Evolutionary conservation across 1,140 invertebrate genomes (phyloP).

Genomic region (Pogonognathellus flavescens): DNA sequence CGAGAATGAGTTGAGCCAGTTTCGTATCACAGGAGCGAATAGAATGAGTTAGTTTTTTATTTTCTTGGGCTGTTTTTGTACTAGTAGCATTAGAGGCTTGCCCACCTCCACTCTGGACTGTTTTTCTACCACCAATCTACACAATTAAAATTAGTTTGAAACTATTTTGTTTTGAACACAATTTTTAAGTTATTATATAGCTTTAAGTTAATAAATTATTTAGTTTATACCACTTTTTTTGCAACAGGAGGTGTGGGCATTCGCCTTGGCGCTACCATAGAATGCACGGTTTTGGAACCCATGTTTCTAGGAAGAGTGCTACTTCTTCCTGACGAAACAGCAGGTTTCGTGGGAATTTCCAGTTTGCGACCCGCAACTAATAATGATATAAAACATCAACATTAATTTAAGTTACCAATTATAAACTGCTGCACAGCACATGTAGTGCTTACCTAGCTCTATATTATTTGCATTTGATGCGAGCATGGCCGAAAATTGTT

Average conservation of each 20-base stretch:
- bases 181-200: no score
- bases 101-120: slow-evolving; percentile 3
- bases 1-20: slow-evolving; percentile 84
- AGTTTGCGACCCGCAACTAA: slow-evolving; percentile 56
- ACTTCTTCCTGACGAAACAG: slow-evolving; percentile 74
- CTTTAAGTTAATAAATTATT: no score
- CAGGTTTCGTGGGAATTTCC: slow-evolving; percentile 52
- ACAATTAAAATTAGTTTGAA: neutral
- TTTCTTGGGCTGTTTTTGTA: slow-evolving; percentile 61
- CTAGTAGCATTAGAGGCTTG: slow-evolving; percentile 31
- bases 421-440: no score
- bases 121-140: slow-evolving; percentile 46
- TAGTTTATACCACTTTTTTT: slow-evolving; percentile 59
- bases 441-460: no score
- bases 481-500: no score
- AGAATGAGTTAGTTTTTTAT: slow-evolving; percentile 70
- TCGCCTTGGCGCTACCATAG: slow-evolving; percentile 29
- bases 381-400: neutral
- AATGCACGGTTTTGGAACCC: slow-evolving; percentile 76
- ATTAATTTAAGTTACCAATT: no score
- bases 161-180: neutral
- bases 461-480: no score
- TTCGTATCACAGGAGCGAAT: slow-evolving; percentile 80
- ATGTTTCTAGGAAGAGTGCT: slow-evolving; percentile 86
- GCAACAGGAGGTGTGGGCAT: slow-evolving; percentile 57